Percentiles rank a stretch among this genome's conserved stretches.
phyloP scores from a whole-genome alignment of 2,888 invertebrate genomes.

The Buathra laborator region DNA sequence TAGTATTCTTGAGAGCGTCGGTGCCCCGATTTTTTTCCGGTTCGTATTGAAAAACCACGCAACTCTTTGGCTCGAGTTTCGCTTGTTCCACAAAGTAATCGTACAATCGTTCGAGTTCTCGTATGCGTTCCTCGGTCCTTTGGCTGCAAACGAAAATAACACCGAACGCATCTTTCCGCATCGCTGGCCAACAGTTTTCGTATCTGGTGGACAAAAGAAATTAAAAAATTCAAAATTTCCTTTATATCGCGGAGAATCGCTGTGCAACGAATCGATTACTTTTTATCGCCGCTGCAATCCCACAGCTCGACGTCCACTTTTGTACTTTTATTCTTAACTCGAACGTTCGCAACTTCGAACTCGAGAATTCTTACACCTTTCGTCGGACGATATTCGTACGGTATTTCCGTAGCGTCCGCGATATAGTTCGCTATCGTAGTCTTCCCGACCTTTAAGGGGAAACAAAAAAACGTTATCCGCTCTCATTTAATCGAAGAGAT shows the following conservation, averaged over 20 bases:
- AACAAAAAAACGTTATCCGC: conserved; percentile 68
- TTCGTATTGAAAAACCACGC: conserved; percentile 88
- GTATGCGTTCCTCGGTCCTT: conserved; percentile 86
- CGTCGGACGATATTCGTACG: conserved; percentile 89
- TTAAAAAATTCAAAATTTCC: conserved; percentile 5
- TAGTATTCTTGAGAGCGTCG: conserved; percentile 83
- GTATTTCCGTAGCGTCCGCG: conserved; percentile 90
- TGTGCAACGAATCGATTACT: conserved; percentile 84
- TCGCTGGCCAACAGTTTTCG: conserved; percentile 92
- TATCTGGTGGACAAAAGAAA: conserved; percentile 86
- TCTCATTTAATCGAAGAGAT: conserved; percentile 12
- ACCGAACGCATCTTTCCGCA: conserved; percentile 89
- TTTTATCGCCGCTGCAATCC: conserved; percentile 92
- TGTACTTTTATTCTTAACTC: conserved; percentile 86
- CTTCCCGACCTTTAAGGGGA: conserved; percentile 89
- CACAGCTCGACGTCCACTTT: conserved; percentile 92
- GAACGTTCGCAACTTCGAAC: conserved; percentile 89
- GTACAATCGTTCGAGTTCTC: conserved; percentile 88
- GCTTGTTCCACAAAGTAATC: conserved; percentile 90
- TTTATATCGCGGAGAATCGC: background rate
- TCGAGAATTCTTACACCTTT: conserved; percentile 92
- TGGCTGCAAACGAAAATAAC: conserved; percentile 90
- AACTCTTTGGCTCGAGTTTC: conserved; percentile 88
- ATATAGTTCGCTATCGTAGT: conserved; percentile 90
- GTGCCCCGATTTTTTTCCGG: conserved; percentile 85